A percentile compares a stretch with the other conserved stretches of the same genome.
Evolutionary conservation across 2,113 vertebrate species (phyloP).

Genomic region (Hydropotes inermis): DNA sequence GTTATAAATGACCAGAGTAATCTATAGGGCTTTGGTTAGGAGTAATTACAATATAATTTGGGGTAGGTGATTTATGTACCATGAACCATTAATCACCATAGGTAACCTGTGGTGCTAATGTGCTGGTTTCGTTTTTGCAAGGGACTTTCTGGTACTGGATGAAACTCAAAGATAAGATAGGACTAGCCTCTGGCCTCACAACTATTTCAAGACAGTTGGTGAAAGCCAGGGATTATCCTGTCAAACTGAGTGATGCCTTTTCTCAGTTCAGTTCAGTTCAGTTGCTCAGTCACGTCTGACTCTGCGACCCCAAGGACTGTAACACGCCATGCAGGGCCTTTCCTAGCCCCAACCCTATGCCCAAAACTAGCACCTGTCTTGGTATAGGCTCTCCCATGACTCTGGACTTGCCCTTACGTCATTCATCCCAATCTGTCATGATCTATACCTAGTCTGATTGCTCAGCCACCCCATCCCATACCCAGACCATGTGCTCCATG

Average conservation of each 20-base stretch:
- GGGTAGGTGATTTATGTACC: not conserved
- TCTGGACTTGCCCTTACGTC: not conserved
- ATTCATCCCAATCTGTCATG: not conserved
- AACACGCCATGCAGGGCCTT: not conserved
- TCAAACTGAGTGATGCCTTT: not conserved
- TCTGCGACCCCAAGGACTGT: not conserved
- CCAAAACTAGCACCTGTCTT: not conserved
- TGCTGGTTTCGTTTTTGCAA: not conserved
- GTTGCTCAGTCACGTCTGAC: not conserved
- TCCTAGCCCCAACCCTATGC: accelerated
- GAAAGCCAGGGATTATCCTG: not conserved
- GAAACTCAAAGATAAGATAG: not conserved
- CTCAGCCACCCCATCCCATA: accelerated
- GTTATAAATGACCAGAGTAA: not conserved
- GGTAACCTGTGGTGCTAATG: not conserved
- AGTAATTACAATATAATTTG: not conserved
- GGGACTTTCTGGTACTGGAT: not conserved
- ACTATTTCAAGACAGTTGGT: not conserved
- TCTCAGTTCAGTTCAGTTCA: not conserved
- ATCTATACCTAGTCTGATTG: not conserved
- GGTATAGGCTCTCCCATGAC: not conserved
- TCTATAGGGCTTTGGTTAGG: not conserved
- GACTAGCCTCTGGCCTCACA: not conserved
- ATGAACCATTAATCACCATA: not conserved
- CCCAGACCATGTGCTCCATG: not conserved